Conservation (phyloP, 1,140 invertebrate genomes). For the Trichogramma pretiosum region DNA sequence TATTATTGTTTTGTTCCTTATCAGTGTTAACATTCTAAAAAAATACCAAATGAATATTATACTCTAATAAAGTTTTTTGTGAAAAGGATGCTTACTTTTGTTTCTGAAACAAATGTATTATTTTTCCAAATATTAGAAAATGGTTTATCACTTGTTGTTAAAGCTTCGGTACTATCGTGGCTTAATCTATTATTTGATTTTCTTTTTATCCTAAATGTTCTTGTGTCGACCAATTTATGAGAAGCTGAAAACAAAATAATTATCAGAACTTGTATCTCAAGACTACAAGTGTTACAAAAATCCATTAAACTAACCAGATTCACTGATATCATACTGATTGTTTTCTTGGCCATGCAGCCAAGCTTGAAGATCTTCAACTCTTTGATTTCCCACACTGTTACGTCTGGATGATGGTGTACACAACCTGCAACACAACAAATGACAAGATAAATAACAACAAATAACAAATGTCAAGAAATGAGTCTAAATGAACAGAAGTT, state of each 20-base stretch:
- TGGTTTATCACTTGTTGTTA: constrained; percentile 5
- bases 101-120: constrained; percentile 2
- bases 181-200: constrained; percentile 9
- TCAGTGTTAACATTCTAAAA: neutral
- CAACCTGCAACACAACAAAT: no score
- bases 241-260: constrained; percentile 7
- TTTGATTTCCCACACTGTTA: constrained; percentile 2
- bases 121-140: constrained; percentile 13
- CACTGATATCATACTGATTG: neutral
- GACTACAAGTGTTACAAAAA: neutral
- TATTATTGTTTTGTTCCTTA: constrained; percentile 9
- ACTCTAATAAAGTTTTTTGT: constrained; percentile 5
- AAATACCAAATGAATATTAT: neutral
- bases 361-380: constrained; percentile 12
- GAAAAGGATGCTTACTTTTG: neutral
- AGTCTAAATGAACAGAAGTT: no score
- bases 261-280: neutral
- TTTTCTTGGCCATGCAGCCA: constrained; percentile 9
- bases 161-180: constrained; percentile 1
- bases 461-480: no score
- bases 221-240: constrained; percentile 38
- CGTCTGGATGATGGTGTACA: neutral
- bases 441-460: no score
- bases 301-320: neutral
- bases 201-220: constrained; percentile 45